Base-by-base conservation (phyloP, 2,888 invertebrate genomes). In the Parnassius apollo region DNA sequence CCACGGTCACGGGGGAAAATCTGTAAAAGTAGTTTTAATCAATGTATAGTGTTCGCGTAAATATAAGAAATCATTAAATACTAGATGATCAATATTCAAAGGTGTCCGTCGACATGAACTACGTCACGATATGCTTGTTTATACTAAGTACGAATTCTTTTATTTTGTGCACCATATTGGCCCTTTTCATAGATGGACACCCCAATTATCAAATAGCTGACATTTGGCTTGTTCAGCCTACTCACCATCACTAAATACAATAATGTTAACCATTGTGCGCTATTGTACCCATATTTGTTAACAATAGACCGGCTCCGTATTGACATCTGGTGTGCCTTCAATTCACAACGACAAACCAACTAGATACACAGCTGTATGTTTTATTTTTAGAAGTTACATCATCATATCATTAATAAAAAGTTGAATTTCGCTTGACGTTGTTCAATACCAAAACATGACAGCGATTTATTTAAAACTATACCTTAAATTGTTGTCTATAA, bases 251-350 rank as follows among this genome's bases (percentile, higher is more conserved):
- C 78, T 77, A 82, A 88, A 88, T 85, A 83, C 83, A 85, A 86
- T 88, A 84, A 85, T 83, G 83, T 81, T 75, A 73, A 74, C 75
- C 81, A 83, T 89, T 90, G 87, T 89, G 80, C 79, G 71, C 85
- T 81, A 86, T 90, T 88, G 89, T 88, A 83, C 82, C 81, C 83
- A 80, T 86, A 87, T 88, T 88, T 87, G 87, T 85, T 86, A 85
- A 91, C 91, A 91, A 91, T 86, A 71, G 85, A 69, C 78, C 79
- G 72, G 76, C 78, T 78, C 75, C 74, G 77, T 76, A 77, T 80
- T 83, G 83, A 89, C 91, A 91, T 90, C 88, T 87, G 86, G 80
- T 81, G 71, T 76, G 75, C 77, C 79, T 75, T 73, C 73, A 69
- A 69, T 68, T 59, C 61, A 59, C 68, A 59, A 65, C 65, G 62